Conservation (phyloP, 2,888 invertebrate species). For the Tenthredo scrophulariae region DNA sequence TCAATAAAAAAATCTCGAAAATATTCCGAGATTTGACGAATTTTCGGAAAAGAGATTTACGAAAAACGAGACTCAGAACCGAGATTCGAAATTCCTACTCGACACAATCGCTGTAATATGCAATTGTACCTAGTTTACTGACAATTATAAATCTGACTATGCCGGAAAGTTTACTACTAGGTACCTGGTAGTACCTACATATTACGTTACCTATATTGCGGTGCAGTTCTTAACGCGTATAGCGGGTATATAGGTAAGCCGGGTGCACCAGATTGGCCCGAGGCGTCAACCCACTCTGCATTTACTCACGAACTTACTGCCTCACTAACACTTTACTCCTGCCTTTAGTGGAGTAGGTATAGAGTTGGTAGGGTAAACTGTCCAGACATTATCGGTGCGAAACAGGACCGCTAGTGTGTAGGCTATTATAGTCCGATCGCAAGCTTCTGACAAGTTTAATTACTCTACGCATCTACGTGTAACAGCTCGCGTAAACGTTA, state of each 20-base stretch:
- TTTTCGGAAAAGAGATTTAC: background rate
- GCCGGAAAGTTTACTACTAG: background rate
- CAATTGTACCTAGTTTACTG: background rate
- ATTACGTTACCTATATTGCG: background rate
- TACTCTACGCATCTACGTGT: constrained; percentile 43
- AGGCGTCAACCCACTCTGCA: constrained; percentile 27
- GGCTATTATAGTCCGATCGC: constrained; percentile 49
- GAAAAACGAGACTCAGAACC: background rate
- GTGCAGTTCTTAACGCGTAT: constrained; percentile 37
- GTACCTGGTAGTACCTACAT: background rate
- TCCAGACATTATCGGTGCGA: constrained; percentile 44
- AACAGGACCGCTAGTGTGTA: constrained; percentile 12
- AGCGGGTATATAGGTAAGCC: background rate
- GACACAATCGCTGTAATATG: too few relatives aligned
- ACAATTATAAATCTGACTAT: constrained; percentile 7
- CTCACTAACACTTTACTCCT: constrained; percentile 54
- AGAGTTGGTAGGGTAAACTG: constrained; percentile 31
- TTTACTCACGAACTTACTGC: constrained; percentile 55
- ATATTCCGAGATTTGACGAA: background rate
- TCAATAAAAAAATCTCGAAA: background rate
- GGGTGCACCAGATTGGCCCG: background rate
- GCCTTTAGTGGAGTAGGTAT: background rate
- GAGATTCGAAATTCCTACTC: background rate
- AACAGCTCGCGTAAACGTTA: constrained; percentile 48
- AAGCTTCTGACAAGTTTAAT: constrained; percentile 51